Evolutionary conservation across 2,888 invertebrate genomes (phyloP).

Genomic region (Andrena dorsata): DNA sequence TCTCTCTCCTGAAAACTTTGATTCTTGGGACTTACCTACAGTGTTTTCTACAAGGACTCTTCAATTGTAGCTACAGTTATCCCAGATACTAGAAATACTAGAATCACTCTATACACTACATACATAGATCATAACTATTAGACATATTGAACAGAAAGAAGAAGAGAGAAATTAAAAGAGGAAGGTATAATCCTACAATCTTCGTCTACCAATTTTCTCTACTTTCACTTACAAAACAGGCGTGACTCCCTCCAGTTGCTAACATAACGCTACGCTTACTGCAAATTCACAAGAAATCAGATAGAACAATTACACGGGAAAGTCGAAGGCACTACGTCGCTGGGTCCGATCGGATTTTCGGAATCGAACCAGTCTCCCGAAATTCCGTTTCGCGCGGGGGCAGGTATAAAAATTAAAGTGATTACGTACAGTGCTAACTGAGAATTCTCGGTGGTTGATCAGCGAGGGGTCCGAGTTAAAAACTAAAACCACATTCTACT

Average conservation of each 20-base stretch:
- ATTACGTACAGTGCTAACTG: background rate
- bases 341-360: background rate
- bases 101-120: too few relatives aligned
- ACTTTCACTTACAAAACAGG: background rate
- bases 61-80: too few relatives aligned
- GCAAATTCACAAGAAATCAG: background rate
- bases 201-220: conserved; percentile 17
- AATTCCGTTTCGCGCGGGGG: background rate
- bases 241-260: background rate
- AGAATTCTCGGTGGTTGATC: conserved; percentile 1
- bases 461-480: conserved; percentile 1
- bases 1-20: too few relatives aligned
- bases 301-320: background rate
- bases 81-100: too few relatives aligned
- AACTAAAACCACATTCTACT: conserved; percentile 36
- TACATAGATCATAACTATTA: too few relatives aligned
- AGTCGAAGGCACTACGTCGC: background rate
- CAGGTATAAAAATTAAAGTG: background rate
- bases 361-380: background rate
- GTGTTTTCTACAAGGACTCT: too few relatives aligned
- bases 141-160: background rate
- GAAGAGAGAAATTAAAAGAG: background rate
- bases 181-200: background rate
- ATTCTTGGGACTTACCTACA: too few relatives aligned
- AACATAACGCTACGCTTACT: background rate